Conservation (phyloP, 2,888 invertebrate genomes). For the Cecidostiba fungosa region DNA sequence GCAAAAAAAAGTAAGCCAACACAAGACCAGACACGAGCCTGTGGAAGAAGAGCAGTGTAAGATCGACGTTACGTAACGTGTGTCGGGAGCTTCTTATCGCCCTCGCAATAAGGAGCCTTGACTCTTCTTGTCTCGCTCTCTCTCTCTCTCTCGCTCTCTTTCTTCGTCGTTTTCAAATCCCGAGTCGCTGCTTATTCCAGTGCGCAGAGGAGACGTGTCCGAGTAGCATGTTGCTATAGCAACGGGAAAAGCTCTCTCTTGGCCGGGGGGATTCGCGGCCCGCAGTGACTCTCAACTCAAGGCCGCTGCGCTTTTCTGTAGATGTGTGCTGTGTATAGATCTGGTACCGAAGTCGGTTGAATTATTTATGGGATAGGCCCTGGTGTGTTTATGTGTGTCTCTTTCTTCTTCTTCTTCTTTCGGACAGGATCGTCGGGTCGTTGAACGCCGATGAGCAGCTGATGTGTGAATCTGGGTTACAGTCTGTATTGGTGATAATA, state of each 20-base stretch:
- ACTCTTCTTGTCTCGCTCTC: slow-evolving; percentile 17
- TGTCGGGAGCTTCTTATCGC: slow-evolving; percentile 55
- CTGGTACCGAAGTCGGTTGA: slow-evolving; percentile 25
- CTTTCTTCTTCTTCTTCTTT: too few species aligned
- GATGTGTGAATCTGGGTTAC: not conserved
- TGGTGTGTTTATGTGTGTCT: not conserved
- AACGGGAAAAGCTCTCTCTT: slow-evolving; percentile 56
- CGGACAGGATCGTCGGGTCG: not conserved
- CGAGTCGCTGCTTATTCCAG: slow-evolving; percentile 62
- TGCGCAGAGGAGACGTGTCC: slow-evolving; percentile 69
- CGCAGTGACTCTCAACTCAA: slow-evolving; percentile 2
- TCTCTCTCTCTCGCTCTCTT: slow-evolving; percentile 20
- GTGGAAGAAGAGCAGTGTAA: slow-evolving; percentile 7
- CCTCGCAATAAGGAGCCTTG: slow-evolving; percentile 50
- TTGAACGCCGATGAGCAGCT: not conserved
- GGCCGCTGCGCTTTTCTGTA: not conserved
- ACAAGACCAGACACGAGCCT: not conserved
- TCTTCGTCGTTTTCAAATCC: slow-evolving; percentile 62
- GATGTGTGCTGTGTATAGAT: not conserved
- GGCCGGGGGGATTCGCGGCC: slow-evolving; percentile 25
- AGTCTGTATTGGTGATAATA: too few species aligned
- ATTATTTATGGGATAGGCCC: slow-evolving; percentile 34
- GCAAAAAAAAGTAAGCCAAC: slow-evolving; percentile 38
- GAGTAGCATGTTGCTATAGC: slow-evolving; percentile 72
- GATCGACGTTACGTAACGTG: slow-evolving; percentile 58